These are phyloP conservation scores for Stomatorhinus walkeri DNA, from an alignment of 2,797 vertebrate species.

Conservation along the genomic window DNA sequence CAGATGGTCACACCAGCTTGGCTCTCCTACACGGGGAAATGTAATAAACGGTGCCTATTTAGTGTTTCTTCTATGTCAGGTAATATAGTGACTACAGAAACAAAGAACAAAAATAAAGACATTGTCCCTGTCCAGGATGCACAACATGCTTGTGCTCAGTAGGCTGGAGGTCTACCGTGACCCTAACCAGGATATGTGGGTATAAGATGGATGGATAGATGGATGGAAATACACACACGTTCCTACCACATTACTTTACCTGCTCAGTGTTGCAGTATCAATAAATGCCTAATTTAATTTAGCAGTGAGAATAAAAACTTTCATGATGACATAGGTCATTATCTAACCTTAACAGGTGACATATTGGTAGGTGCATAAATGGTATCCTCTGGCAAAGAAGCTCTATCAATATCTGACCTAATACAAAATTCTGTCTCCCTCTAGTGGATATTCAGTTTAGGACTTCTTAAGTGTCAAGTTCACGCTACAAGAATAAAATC, in stretches of 20 bases:
- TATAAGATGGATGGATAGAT: not conserved
- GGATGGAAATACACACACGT: not conserved
- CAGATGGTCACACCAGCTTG: constrained; percentile 71
- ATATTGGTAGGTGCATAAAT: not conserved
- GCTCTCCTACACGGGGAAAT: constrained; percentile 54
- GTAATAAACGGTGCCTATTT: not conserved
- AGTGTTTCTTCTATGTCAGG: not conserved
- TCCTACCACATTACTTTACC: not conserved
- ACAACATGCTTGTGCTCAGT: not conserved
- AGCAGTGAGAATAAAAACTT: not conserved
- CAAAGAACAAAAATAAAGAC: not conserved
- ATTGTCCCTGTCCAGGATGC: not conserved
- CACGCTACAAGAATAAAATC: not conserved
- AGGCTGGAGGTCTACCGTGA: not conserved
- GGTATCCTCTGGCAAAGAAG: not conserved
- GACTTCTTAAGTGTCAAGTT: not conserved
- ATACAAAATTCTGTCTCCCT: not conserved
- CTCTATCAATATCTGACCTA: not conserved
- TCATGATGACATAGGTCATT: not conserved
- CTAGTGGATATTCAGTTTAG: constrained; percentile 4
- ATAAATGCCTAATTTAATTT: not conserved
- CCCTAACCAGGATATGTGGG: not conserved
- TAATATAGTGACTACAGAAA: not conserved
- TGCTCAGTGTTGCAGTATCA: not conserved
- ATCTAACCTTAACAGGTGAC: not conserved